Percentiles rank a stretch among this genome's conserved stretches.
phyloP scores from a whole-genome alignment of 1,140 invertebrate genomes.

The Yoshiicerus persimilis region DNA sequence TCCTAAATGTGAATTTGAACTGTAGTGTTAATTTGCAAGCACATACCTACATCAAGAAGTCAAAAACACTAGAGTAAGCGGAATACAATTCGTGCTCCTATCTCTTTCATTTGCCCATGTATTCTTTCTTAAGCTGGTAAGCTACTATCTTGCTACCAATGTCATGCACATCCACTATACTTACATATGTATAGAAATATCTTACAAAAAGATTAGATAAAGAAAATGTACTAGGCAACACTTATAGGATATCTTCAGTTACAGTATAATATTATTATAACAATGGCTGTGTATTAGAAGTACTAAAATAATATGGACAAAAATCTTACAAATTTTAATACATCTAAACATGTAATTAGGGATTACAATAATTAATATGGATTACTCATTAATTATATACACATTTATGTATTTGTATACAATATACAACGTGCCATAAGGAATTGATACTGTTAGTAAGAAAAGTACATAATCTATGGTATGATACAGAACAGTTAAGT shows the following conservation, averaged over 20 bases:
- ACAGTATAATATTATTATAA: background rate
- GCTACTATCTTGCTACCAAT: no score
- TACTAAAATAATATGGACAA: background rate
- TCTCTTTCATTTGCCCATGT: no score
- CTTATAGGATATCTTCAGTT: background rate
- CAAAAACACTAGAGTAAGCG: background rate
- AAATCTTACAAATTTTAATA: background rate
- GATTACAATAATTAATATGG: no score
- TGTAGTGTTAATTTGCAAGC: background rate
- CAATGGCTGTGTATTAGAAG: background rate
- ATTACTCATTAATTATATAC: no score
- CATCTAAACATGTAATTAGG: no score
- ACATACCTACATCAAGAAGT: background rate
- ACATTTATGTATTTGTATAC: no score
- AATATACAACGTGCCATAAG: no score
- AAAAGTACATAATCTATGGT: background rate
- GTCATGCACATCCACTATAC: no score
- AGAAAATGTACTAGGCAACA: background rate
- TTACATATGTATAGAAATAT: no score
- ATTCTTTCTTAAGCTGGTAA: no score
- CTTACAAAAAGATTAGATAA: background rate
- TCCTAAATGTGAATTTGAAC: background rate
- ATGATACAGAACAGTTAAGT: background rate
- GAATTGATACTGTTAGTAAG: background rate
- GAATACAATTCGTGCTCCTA: background rate